These are phyloP conservation scores for Micromesistius poutassou DNA, from an alignment of 2,797 vertebrate species.

Conservation along the genomic window DNA sequence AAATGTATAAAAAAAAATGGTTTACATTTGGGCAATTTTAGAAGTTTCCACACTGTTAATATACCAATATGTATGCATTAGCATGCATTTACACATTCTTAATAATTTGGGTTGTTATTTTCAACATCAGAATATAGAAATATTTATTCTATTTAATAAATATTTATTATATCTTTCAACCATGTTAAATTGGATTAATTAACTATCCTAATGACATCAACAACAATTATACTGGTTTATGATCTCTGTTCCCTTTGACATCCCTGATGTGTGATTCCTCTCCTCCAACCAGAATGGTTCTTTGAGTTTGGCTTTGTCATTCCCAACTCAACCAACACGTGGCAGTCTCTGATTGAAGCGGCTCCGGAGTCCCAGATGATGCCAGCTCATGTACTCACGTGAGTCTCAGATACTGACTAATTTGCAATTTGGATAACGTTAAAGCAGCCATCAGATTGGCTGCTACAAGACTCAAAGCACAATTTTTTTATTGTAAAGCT, in stretches of 20 bases:
- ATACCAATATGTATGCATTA: neutral
- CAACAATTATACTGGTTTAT: neutral
- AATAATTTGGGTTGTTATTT: neutral
- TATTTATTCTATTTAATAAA: neutral
- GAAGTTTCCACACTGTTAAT: neutral
- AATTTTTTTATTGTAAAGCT: neutral
- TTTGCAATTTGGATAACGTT: neutral
- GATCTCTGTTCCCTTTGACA: neutral
- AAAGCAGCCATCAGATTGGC: no score
- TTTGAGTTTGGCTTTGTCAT: slow-evolving; percentile 99
- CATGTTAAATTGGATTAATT: neutral
- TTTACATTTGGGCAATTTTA: neutral
- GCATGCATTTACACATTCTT: neutral
- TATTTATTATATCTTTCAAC: neutral
- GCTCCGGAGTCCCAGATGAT: slow-evolving; percentile 99
- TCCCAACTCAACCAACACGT: slow-evolving; percentile 99
- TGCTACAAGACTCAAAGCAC: neutral
- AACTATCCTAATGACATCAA: neutral
- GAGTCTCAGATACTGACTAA: slow-evolving; percentile 60
- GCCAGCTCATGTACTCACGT: slow-evolving; percentile 98
- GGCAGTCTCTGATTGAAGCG: slow-evolving; percentile 99
- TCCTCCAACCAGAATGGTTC: slow-evolving; percentile 85
- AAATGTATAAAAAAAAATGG: neutral
- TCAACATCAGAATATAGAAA: neutral
- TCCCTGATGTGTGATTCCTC: neutral